phyloP scores from a whole-genome alignment of 2,888 invertebrate genomes.

The Apoderus coryli region DNA sequence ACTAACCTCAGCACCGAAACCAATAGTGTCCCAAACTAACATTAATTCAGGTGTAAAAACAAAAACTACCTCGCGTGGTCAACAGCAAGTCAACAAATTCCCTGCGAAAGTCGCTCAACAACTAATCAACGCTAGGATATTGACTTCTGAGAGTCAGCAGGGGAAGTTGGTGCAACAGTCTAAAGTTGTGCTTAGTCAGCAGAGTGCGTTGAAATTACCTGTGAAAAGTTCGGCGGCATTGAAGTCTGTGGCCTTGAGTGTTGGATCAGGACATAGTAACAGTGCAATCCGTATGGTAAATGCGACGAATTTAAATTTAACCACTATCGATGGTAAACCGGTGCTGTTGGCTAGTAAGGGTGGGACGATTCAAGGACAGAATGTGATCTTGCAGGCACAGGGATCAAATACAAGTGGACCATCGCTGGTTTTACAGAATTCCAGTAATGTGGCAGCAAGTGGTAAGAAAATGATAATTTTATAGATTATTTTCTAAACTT shows the following conservation, averaged over 20 bases:
- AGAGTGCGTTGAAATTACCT: constrained; percentile 24
- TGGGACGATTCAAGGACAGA: constrained; percentile 30
- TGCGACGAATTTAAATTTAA: constrained; percentile 36
- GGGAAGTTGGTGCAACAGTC: constrained; percentile 20
- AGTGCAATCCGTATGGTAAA: constrained; percentile 39
- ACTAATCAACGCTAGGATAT: constrained; percentile 35
- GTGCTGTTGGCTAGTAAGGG: constrained; percentile 37
- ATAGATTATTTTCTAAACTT: no score
- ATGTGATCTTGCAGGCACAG: constrained; percentile 33
- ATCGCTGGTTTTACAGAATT: constrained; percentile 24
- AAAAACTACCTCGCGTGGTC: constrained; percentile 16
- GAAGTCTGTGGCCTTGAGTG: constrained; percentile 6
- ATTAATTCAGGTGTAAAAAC: constrained; percentile 21
- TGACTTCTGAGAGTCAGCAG: constrained; percentile 26
- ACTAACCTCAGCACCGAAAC: constrained; percentile 28
- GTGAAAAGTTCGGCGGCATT: constrained; percentile 19
- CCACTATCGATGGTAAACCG: constrained; percentile 42
- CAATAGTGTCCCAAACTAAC: constrained; percentile 27
- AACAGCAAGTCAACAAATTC: constrained; percentile 24
- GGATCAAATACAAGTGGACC: constrained; percentile 18
- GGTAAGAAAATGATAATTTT: no score
- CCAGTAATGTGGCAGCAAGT: constrained; percentile 16
- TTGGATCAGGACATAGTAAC: constrained; percentile 22
- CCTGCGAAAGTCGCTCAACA: constrained; percentile 31
- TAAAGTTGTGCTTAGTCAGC: constrained; percentile 22